A percentile compares a stretch with the other conserved stretches of the same genome.
Conservation (phyloP, 2,888 invertebrate species). For the Copidosoma aretas region DNA sequence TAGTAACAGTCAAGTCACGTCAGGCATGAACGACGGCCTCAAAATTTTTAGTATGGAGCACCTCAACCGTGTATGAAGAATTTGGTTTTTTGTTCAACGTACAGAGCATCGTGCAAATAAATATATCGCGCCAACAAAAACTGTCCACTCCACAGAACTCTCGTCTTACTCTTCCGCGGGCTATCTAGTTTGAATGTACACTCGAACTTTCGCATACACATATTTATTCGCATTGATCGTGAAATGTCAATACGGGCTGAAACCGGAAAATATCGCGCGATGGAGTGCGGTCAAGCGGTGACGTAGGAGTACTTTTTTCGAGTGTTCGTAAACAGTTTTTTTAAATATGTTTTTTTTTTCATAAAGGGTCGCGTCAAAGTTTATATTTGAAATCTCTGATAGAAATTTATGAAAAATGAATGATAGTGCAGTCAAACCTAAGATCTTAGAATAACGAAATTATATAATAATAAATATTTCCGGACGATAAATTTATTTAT, state of each 20-base stretch:
- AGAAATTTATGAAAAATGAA: no score
- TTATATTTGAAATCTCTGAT: no score
- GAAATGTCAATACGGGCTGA: neutral
- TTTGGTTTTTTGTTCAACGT: neutral
- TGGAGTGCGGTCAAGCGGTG: neutral
- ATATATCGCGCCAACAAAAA: neutral
- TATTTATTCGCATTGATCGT: neutral
- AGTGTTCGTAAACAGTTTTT: no score
- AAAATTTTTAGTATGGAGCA: no score
- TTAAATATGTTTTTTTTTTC: no score
- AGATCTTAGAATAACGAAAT: no score
- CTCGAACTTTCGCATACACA: slow-evolving; percentile 10
- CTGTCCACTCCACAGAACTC: neutral
- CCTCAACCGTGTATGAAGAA: no score
- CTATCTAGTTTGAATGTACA: slow-evolving; percentile 1
- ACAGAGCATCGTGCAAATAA: neutral
- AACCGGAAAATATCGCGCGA: neutral
- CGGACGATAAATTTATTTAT: no score
- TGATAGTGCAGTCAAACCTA: no score
- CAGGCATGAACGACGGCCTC: neutral
- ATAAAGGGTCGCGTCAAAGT: no score
- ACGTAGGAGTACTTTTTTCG: no score
- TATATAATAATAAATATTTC: no score
- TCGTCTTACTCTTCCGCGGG: neutral
- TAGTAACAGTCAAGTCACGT: neutral